Evolutionary conservation across 2,113 vertebrate genomes (phyloP), one percentile per base, ranked within the genome.

Genomic region (Sardina pilchardus): DNA sequence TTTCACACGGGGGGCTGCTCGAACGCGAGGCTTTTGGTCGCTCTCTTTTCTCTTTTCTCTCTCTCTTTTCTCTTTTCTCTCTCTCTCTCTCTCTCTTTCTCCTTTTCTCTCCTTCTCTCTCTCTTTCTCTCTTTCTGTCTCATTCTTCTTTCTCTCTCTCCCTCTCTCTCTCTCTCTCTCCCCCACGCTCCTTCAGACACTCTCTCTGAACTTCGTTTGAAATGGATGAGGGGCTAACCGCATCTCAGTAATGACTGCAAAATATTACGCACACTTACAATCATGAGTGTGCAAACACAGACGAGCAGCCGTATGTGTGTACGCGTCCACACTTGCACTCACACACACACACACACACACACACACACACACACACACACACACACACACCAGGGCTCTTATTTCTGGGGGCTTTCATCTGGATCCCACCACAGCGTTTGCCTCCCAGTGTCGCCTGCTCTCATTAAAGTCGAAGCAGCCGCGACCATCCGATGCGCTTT

Each of bases 161-260:
- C 24, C 53, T 59, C 21, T 59, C 53, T 24, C 53, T 59, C 48
- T 50, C 87, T 90, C 87, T 56, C 53, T 59, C 53, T 21, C 19
- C 21, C 53, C 21, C 3, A 24, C 19, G 4, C 53, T 59, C 53
- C 19, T 21, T 59, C 53, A 19, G 17, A 67, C 84, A 85, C 63
- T 81, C 82, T 59, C 84, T 89, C 89, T 88, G 75, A 84, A 59
- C 85, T 71, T 45, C 83, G 43, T 16, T 84, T 85, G 17, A 81
- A 56, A 85, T 50, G 44, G 16, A 85, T 85, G n/a, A 50, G 7
- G 75, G 50, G 34, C 56, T 63, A 84, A 84, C 53, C 56, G 9
- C 45, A 3, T 19, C 50, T 59, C 19, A 56, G 50, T 63, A 83
- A 63, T 43, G 36, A 63, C 83, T 67, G 83, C 26, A 43, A 24